These are phyloP conservation scores for Gastracanthus pulcherrimus DNA, from an alignment of 2,888 invertebrate genomes.

Conservation along the genomic window DNA sequence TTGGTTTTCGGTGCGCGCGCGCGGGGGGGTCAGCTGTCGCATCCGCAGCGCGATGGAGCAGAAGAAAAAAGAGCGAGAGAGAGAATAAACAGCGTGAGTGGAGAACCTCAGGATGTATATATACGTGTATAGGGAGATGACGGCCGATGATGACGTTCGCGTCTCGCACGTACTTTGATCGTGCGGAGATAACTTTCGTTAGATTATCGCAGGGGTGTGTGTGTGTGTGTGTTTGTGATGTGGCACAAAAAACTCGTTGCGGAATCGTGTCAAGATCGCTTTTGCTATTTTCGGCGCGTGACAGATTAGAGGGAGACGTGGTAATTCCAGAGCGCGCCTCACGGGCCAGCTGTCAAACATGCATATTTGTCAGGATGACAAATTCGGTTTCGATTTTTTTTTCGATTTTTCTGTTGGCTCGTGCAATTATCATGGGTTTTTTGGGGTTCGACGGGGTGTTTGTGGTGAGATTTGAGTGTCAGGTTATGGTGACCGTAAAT, in stretches of 20 bases:
- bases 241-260: conserved; percentile 52
- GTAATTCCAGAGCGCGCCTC: conserved; percentile 46
- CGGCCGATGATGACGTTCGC: conserved; percentile 64
- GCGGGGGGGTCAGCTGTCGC: conserved; percentile 77
- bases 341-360: conserved; percentile 53
- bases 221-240: conserved; percentile 30
- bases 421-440: background rate
- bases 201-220: conserved; percentile 63
- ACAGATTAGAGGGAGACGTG: conserved; percentile 50
- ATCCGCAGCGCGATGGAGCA: conserved; percentile 40
- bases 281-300: conserved; percentile 26
- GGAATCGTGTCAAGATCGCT: conserved; percentile 39
- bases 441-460: background rate
- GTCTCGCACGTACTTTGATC: conserved; percentile 69
- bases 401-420: background rate
- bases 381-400: conserved; percentile 25
- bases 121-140: conserved; percentile 60
- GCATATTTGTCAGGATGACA: conserved; percentile 40
- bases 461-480: too few species aligned
- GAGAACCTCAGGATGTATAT: too few species aligned
- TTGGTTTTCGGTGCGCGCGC: conserved; percentile 74
- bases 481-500: too few species aligned
- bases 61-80: conserved; percentile 14
- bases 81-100: conserved; percentile 55
- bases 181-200: conserved; percentile 69